Evolutionary conservation across 2,888 invertebrate genomes (phyloP).

Genomic region (Yponomeuta evonymella): DNA sequence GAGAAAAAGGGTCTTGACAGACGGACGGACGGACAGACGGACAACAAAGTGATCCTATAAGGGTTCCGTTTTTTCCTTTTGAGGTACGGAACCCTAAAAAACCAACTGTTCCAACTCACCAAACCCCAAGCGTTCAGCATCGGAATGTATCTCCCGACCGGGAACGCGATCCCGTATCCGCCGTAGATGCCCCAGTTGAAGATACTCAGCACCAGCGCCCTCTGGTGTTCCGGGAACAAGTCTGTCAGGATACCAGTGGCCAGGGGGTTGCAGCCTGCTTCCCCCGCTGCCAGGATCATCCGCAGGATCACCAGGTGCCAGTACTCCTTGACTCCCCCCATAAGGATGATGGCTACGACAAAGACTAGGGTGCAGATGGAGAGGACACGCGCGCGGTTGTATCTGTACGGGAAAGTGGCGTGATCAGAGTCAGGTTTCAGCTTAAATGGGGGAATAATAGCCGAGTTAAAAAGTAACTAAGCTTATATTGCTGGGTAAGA

Average conservation of each 20-base stretch:
- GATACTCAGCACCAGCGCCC: constrained; percentile 92
- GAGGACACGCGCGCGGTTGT: constrained; percentile 84
- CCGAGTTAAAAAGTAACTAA: no score
- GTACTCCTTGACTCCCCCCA: constrained; percentile 88
- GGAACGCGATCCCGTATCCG: constrained; percentile 94
- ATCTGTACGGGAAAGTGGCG: constrained; percentile 43
- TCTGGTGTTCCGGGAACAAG: constrained; percentile 85
- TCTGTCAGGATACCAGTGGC: constrained; percentile 90
- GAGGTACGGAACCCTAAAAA: no score
- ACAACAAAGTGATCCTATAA: no score
- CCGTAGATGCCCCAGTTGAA: constrained; percentile 98
- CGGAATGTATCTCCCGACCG: constrained; percentile 91
- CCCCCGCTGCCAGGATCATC: constrained; percentile 91
- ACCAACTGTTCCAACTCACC: constrained; percentile 56
- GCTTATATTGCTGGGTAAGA: no score
- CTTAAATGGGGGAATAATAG: no score
- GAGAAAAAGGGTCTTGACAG: no score
- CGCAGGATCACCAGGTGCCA: constrained; percentile 93
- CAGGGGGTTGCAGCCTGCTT: constrained; percentile 91
- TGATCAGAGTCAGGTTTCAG: no score
- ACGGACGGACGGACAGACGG: no score
- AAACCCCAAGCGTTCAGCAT: constrained; percentile 83
- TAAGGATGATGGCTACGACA: constrained; percentile 88
- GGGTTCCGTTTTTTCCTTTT: no score
- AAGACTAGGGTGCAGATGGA: constrained; percentile 87